These are phyloP conservation scores for Ormyrus nitidulus DNA, from an alignment of 2,888 invertebrate species.

Conservation along the genomic window DNA sequence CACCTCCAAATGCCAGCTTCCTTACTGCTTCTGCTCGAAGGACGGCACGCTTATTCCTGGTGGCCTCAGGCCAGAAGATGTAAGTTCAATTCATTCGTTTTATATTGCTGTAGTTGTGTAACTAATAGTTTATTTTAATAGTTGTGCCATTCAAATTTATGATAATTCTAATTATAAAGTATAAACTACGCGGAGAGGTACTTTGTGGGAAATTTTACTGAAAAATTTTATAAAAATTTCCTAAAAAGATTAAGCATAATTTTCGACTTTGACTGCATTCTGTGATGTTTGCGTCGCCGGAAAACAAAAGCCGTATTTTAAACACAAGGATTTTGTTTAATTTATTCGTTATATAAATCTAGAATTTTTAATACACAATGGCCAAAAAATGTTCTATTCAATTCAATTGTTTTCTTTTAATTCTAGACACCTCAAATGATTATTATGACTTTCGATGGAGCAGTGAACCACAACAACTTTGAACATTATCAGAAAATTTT, in stretches of 20 bases:
- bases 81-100: conserved; percentile 72
- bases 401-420: conserved; percentile 56
- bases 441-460: conserved; percentile 93
- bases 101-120: too few relatives aligned
- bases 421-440: conserved; percentile 94
- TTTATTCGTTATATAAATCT: too few relatives aligned
- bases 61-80: conserved; percentile 88
- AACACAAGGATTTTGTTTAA: too few relatives aligned
- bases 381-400: neutral
- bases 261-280: too few relatives aligned
- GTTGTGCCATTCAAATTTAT: too few relatives aligned
- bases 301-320: too few relatives aligned
- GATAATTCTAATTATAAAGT: too few relatives aligned
- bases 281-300: too few relatives aligned
- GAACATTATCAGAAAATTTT: conserved; percentile 92
- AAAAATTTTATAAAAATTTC: neutral
- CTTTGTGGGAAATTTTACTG: neutral
- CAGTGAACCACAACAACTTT: conserved; percentile 90
- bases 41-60: conserved; percentile 93
- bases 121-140: too few relatives aligned
- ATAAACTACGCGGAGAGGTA: too few relatives aligned
- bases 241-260: neutral
- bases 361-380: too few relatives aligned
- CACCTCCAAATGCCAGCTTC: conserved; percentile 84
- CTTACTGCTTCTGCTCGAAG: conserved; percentile 94